A percentile compares a stretch with the other conserved stretches of the same genome.
Conservation (phyloP, 2,797 vertebrate species). For the Pogoniulus pusillus region DNA sequence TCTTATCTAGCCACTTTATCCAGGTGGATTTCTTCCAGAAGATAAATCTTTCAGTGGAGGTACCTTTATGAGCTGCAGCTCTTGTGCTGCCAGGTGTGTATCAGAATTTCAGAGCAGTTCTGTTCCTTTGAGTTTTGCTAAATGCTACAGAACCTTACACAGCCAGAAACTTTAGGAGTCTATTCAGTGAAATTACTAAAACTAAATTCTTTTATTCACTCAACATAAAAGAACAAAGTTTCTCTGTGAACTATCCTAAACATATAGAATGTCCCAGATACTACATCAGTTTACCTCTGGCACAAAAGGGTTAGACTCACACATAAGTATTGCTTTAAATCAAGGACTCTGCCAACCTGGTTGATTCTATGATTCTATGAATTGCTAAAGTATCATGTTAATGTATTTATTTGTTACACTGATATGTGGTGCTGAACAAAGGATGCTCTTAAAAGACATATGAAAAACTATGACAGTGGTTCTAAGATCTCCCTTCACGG, state of each 20-base stretch:
- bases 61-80: slow-evolving; percentile 52
- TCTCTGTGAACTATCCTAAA: neutral
- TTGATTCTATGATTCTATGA: too few relatives aligned
- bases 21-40: slow-evolving; percentile 72
- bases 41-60: slow-evolving; percentile 74
- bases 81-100: slow-evolving; percentile 32
- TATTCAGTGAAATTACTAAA: too few relatives aligned
- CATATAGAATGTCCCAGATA: neutral
- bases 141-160: slow-evolving; percentile 36
- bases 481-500: neutral
- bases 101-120: slow-evolving; percentile 62
- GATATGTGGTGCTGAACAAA: neutral
- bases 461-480: neutral
- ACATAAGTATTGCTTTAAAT: neutral
- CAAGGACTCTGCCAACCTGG: too few relatives aligned
- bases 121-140: slow-evolving; percentile 38
- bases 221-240: neutral
- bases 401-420: neutral
- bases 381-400: neutral
- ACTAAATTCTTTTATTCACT: neutral
- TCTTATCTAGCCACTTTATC: slow-evolving; percentile 77
- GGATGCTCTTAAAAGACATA: neutral
- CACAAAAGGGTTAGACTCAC: neutral
- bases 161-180: slow-evolving; percentile 34
- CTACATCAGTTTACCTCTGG: neutral